These are phyloP conservation scores for Eucidaris tribuloides DNA, from an alignment of 35 echinoderm and acorn worm genomes.

Conservation along the genomic window DNA sequence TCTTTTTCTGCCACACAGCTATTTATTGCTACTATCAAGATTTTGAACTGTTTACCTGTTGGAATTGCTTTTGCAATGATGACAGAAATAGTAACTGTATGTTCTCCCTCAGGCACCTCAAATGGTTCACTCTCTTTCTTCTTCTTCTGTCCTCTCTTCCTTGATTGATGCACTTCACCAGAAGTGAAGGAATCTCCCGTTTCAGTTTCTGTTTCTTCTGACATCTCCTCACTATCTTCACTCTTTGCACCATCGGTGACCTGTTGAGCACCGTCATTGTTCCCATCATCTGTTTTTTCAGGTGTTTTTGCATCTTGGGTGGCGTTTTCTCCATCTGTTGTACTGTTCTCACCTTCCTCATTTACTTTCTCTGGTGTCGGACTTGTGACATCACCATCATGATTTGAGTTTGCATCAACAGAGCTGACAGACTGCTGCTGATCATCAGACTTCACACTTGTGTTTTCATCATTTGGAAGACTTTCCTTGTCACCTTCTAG, in stretches of 20 bases:
- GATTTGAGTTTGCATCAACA: background rate
- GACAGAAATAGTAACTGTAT: constrained; percentile 84
- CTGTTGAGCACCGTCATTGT: background rate
- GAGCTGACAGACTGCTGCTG: background rate
- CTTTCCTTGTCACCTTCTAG: constrained; percentile 20
- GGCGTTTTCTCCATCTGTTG: background rate
- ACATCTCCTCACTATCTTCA: background rate
- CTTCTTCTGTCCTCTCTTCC: background rate
- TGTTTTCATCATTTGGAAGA: background rate
- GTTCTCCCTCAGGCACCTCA: constrained; percentile 17
- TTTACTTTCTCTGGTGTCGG: background rate
- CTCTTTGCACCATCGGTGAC: background rate
- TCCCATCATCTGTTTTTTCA: background rate
- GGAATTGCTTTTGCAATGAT: constrained; percentile 97
- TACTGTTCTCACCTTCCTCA: background rate
- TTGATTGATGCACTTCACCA: background rate
- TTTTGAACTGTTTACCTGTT: constrained; percentile 33
- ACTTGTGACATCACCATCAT: background rate
- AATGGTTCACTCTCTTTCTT: background rate
- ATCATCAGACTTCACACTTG: background rate
- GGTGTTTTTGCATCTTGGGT: background rate
- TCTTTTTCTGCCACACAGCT: background rate
- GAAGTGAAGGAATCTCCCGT: background rate
- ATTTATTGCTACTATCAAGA: background rate
- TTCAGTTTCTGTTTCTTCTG: background rate